These are phyloP conservation scores for Globodera rostochiensis DNA, from an alignment of 1,140 invertebrate genomes.

Conservation along the genomic window DNA sequence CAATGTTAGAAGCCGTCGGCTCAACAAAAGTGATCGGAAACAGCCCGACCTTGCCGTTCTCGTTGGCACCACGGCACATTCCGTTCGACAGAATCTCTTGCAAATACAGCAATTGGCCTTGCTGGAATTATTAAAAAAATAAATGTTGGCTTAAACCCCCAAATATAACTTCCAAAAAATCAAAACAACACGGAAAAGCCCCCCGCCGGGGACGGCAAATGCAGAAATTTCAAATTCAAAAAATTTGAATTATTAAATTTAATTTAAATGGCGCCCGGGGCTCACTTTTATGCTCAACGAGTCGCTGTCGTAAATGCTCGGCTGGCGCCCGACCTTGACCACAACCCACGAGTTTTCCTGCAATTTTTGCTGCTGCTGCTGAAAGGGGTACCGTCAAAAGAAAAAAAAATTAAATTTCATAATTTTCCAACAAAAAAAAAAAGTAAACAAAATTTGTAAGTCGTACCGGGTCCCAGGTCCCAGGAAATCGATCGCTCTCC, in stretches of 20 bases:
- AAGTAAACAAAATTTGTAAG: no score
- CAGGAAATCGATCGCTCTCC: no score
- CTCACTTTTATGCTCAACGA: conserved; percentile 44
- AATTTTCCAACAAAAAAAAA: no score
- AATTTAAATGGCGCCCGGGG: no score
- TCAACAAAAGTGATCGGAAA: conserved; percentile 49
- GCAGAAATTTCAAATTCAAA: background rate
- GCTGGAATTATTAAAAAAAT: conserved; percentile 34
- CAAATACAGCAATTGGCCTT: conserved; percentile 49
- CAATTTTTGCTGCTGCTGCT: conserved; percentile 2
- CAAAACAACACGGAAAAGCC: background rate
- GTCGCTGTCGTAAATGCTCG: conserved; percentile 54
- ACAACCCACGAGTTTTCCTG: conserved; percentile 32
- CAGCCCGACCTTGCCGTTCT: conserved; percentile 40
- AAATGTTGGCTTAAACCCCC: no score
- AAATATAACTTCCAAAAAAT: conserved; percentile 25
- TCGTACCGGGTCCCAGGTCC: no score
- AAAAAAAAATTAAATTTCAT: background rate
- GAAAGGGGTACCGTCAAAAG: background rate
- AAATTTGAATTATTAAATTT: background rate
- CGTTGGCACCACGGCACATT: conserved; percentile 48
- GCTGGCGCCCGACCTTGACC: conserved; percentile 44
- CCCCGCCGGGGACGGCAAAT: no score
- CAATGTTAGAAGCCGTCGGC: conserved; percentile 10
- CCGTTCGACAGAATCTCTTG: conserved; percentile 48